Evolutionary conservation across 2,113 vertebrate genomes (phyloP), one percentile per base, ranked within the genome.

Genomic region (Protomyctophum bolini): DNA sequence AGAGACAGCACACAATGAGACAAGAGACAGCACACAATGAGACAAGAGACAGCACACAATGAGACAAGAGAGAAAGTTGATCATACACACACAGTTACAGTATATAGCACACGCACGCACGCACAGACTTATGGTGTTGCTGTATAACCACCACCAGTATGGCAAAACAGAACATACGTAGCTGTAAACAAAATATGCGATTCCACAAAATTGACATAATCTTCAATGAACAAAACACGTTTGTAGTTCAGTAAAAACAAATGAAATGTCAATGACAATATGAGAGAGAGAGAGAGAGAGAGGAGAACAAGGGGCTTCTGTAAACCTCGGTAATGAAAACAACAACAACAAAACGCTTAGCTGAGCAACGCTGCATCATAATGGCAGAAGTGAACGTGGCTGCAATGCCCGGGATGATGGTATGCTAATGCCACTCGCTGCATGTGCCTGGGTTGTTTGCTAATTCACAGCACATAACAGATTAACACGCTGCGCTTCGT

Each of bases 321-420:
- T 21, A 64, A 10, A n/a, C 51, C 33, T 12, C 59, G n/a, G 94
- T 96, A 85, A 95, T 90, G 80, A 95, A 96, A 64, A 12, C 0
- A 60, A 64, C 47, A 52, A 45, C 62, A 66, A 58, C 51, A 63
- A 63, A 72, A 47, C 8, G 6, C 46, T 15, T 41, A 33, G 28
- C 73, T 50, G 7, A 41, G 52, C 66, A 96, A 91, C 57, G 94
- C 93, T 47, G 94, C 93, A 95, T 95, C 2, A 93, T 94, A 94
- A 90, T 46, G 79, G 77, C 85, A 54, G 59, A 15, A 48, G 56
- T 68, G 63, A 41, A 69, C 49, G 45, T 45, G 29, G 64, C 49
- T 15, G 56, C 59, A 9, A 52, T 28, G 14, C 15, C 61, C 60
- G 63, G 11, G 33, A 12, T 49, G 71, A 74, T 75, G 64, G 67